Percentiles rank a stretch among this genome's conserved stretches.
phyloP scores from a whole-genome alignment of 2,797 vertebrate genomes.

The Danio aesculapii region DNA sequence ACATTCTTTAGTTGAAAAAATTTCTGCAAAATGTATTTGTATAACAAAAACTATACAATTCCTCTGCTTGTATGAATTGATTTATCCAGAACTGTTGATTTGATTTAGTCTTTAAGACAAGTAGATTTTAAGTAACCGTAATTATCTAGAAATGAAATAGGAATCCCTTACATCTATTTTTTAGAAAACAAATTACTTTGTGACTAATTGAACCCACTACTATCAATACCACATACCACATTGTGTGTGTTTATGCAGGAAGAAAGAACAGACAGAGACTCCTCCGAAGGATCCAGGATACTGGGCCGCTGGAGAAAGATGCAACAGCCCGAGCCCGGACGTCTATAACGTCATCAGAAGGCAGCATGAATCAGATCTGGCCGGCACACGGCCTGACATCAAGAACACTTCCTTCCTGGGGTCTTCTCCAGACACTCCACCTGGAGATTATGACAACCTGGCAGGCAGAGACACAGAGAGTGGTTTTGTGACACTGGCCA shows the following conservation, averaged over 20 bases:
- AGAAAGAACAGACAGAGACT: constrained; percentile 70
- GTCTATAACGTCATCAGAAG: constrained; percentile 89
- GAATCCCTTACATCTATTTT: no score
- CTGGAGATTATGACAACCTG: constrained; percentile 83
- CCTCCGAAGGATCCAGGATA: constrained; percentile 76
- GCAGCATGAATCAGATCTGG: constrained; percentile 89
- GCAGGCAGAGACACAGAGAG: constrained; percentile 82
- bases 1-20: no score
- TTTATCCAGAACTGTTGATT: no score
- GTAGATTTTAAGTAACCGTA: no score
- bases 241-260: constrained; percentile 46
- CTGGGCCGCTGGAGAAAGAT: constrained; percentile 72
- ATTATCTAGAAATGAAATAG: no score
- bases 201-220: no score
- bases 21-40: no score
- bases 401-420: constrained; percentile 91
- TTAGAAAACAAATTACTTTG: no score
- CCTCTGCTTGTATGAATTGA: no score
- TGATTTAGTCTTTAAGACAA: no score
- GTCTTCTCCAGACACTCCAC: constrained; percentile 73
- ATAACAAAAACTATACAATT: no score
- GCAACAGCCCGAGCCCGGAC: constrained; percentile 82
- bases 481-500: constrained; percentile 83
- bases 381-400: constrained; percentile 85
- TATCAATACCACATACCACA: no score